Evolutionary conservation across 2,888 invertebrate species (phyloP).

Genomic region (Phengaris alcon): DNA sequence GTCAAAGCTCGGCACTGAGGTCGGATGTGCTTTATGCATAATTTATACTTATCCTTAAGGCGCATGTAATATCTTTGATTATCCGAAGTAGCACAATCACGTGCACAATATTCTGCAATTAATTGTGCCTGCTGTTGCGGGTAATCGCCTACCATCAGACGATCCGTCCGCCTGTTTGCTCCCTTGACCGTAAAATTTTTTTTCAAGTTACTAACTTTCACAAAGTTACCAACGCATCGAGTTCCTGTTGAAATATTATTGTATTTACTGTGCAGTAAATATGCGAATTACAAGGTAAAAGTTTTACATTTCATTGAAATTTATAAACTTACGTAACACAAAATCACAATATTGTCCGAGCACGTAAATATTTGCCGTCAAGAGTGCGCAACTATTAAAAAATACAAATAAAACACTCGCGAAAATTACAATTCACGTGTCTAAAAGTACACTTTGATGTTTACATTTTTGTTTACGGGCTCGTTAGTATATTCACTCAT

Average conservation of each 20-base stretch:
- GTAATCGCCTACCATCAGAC: neutral
- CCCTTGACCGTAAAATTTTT: slow-evolving; percentile 3
- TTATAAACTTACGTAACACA: neutral
- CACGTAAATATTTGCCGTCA: slow-evolving; percentile 3
- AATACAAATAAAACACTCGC: slow-evolving; percentile 13
- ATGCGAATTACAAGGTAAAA: neutral
- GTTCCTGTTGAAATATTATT: neutral
- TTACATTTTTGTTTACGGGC: slow-evolving; percentile 14
- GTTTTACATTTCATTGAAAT: neutral
- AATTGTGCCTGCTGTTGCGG: slow-evolving; percentile 5
- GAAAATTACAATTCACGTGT: slow-evolving; percentile 9
- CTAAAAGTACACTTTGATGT: slow-evolving; percentile 16
- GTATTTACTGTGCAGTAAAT: neutral
- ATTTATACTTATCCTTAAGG: slow-evolving; percentile 4
- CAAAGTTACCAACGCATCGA: neutral
- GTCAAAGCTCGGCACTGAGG: neutral
- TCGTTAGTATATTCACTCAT: slow-evolving; percentile 22
- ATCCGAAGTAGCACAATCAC: slow-evolving; percentile 7
- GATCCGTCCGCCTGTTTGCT: neutral
- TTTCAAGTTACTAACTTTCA: too few relatives aligned
- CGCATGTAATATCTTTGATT: slow-evolving; percentile 10
- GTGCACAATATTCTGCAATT: neutral
- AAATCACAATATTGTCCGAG: slow-evolving; percentile 1
- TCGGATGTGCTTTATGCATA: slow-evolving; percentile 5
- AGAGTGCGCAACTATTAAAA: slow-evolving; percentile 17